Conservation (phyloP, 2,888 invertebrate genomes). For the Athalia rosae region DNA sequence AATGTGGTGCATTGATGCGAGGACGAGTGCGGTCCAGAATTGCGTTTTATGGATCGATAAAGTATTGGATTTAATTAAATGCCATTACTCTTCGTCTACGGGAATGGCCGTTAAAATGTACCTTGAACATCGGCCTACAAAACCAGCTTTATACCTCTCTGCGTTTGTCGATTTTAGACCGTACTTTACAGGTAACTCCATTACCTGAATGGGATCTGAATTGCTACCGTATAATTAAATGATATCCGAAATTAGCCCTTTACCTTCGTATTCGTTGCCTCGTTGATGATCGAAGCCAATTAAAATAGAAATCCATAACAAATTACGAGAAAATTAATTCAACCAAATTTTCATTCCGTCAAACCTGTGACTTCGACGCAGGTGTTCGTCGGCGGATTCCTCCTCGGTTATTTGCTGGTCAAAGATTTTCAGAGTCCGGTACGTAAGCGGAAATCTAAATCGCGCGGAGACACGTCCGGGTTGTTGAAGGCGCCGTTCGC, state of each 20-base stretch:
- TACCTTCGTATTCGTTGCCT: constrained; percentile 24
- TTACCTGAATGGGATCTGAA: constrained; percentile 5
- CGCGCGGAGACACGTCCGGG: background rate
- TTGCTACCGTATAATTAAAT: constrained; percentile 20
- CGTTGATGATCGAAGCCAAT: constrained; percentile 10
- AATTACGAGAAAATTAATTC: background rate
- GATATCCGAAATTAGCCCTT: constrained; percentile 21
- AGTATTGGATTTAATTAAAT: constrained; percentile 22
- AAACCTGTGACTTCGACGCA: background rate
- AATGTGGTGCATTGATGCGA: background rate
- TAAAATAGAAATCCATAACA: constrained; percentile 9
- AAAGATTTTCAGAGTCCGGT: background rate
- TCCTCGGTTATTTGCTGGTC: constrained; percentile 30
- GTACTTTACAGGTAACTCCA: constrained; percentile 27
- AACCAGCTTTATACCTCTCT: background rate
- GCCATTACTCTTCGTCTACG: constrained; percentile 21
- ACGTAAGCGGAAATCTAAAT: background rate
- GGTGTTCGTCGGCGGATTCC: constrained; percentile 29
- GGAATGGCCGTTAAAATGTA: constrained; percentile 5
- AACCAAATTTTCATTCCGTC: background rate
- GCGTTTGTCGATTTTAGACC: constrained; percentile 10
- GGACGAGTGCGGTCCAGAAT: background rate
- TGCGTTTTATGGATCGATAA: constrained; percentile 8
- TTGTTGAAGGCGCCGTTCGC: constrained; percentile 19
- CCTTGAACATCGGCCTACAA: constrained; percentile 16